Conservation (phyloP, 2,113 vertebrate genomes). For the Rhodinocichla rosea region DNA sequence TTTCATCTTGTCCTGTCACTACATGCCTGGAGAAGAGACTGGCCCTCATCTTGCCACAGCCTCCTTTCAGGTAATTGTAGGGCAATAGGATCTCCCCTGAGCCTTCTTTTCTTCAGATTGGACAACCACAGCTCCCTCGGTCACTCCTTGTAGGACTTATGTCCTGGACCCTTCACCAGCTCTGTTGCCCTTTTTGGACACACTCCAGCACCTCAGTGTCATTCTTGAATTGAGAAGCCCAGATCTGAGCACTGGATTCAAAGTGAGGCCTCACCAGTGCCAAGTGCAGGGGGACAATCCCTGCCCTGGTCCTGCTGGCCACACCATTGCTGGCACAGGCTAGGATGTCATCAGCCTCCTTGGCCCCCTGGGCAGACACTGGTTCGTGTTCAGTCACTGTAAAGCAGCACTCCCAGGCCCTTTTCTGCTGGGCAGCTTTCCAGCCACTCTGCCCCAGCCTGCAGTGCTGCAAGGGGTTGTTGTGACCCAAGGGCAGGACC, state of each 20-base stretch:
- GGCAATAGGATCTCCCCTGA: background rate
- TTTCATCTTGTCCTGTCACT: background rate
- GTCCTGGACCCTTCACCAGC: background rate
- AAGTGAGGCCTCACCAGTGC: background rate
- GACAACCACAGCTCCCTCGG: background rate
- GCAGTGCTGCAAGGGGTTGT: background rate
- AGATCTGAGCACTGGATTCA: background rate
- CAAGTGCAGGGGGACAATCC: rapidly evolving
- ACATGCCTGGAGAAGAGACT: background rate
- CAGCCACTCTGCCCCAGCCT: background rate
- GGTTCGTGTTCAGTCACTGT: background rate
- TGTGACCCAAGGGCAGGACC: background rate
- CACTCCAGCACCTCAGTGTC: rapidly evolving
- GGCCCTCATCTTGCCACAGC: background rate
- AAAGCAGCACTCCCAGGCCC: background rate
- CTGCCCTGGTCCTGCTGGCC: background rate
- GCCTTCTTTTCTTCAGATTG: background rate
- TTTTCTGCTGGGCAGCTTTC: background rate
- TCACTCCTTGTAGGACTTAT: background rate
- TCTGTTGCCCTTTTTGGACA: background rate
- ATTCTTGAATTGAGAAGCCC: background rate
- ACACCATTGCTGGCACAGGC: background rate
- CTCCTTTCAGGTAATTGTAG: background rate
- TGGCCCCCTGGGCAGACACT: background rate
- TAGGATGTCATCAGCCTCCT: background rate